Base-by-base conservation (phyloP, 92 coral and sea anemone species). In the Blastomussa wellsi region DNA sequence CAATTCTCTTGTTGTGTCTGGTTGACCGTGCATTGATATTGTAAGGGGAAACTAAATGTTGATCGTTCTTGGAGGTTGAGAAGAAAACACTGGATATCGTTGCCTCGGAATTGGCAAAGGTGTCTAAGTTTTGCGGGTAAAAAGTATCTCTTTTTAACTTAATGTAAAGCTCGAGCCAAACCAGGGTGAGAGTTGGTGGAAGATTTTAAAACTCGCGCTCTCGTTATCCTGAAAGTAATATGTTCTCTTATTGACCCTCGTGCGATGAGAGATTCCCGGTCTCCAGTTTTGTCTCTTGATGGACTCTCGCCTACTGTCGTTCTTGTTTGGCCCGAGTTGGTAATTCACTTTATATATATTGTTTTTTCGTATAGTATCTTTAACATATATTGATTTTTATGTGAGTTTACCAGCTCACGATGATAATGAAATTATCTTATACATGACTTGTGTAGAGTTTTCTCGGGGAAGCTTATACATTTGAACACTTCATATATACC, bases 391-490 rank as follows among this genome's bases (percentile, higher is more conserved):
- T 41, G 15, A 68, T 13, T 19, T 20, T 33, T 20, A 70, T 35
- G 36, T 36, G 17, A 35, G 26, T 17, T 70, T 20, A 5, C 37
- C 19, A 10, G 37, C 47, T 19, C 9, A 70, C n/a, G 17, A 36
- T 60, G 55, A 38, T 78, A 38, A 78, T 78, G 37, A 59, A 78
- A 60, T 78, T 60, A 78, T 78, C 72, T 37, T n/a, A n/a, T n/a
- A 26, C 59, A 16, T 48, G 79, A 47, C 10, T 57, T 57, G 19
- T 77, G 37, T 19, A 51, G 41, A 14, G 47, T 22, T n/a, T 33
- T 44, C n/a, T 44, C 29, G 11, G 15, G 32, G 14, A 53, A 17
- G 6, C 3, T 9, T 16, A 3, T 53, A 12, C 33, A 42, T 48
- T 7, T 24, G 11, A 14, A 5, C 22, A 35, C 39, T 16, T 69